A percentile compares a stretch with the other conserved stretches of the same genome.
These are phyloP conservation scores for Kradibia gibbosae DNA, from an alignment of 1,140 invertebrate species.

Conservation along the genomic window DNA sequence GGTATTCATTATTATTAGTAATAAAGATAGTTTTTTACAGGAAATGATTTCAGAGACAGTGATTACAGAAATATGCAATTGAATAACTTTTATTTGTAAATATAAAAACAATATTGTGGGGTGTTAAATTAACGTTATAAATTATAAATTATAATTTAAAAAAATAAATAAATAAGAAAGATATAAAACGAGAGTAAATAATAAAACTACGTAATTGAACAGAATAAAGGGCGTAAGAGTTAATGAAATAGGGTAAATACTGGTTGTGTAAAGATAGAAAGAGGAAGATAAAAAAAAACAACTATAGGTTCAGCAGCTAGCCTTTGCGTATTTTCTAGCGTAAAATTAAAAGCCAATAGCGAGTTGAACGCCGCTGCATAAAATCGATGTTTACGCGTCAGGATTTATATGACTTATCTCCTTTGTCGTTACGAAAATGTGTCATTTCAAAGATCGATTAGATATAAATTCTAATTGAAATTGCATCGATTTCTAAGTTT, in stretches of 20 bases:
- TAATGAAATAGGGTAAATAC: slow-evolving; percentile 13
- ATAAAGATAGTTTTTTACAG: too few species aligned
- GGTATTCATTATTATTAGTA: too few species aligned
- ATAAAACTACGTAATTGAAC: slow-evolving; percentile 36
- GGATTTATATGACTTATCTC: neutral
- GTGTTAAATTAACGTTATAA: slow-evolving; percentile 9
- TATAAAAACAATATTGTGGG: too few species aligned
- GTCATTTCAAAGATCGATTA: slow-evolving; percentile 9
- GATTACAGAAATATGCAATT: too few species aligned
- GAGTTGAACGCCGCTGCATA: slow-evolving; percentile 51
- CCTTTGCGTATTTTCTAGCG: slow-evolving; percentile 57
- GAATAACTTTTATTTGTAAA: too few species aligned
- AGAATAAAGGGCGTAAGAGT: slow-evolving; percentile 27
- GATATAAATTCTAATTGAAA: slow-evolving; percentile 27
- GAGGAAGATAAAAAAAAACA: slow-evolving; percentile 20
- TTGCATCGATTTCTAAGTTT: slow-evolving; percentile 11
- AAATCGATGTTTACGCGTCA: slow-evolving; percentile 50
- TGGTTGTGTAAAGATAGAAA: slow-evolving; percentile 30
- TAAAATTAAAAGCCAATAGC: slow-evolving; percentile 63
- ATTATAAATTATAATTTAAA: slow-evolving; percentile 40
- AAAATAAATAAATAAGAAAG: slow-evolving; percentile 11
- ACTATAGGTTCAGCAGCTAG: slow-evolving; percentile 38
- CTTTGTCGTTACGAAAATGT: slow-evolving; percentile 28
- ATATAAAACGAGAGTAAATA: slow-evolving; percentile 22
- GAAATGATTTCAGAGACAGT: too few species aligned